These are phyloP conservation scores for Drosophila cyrtoloma DNA, from an alignment of 2,888 invertebrate genomes.

Conservation along the genomic window DNA sequence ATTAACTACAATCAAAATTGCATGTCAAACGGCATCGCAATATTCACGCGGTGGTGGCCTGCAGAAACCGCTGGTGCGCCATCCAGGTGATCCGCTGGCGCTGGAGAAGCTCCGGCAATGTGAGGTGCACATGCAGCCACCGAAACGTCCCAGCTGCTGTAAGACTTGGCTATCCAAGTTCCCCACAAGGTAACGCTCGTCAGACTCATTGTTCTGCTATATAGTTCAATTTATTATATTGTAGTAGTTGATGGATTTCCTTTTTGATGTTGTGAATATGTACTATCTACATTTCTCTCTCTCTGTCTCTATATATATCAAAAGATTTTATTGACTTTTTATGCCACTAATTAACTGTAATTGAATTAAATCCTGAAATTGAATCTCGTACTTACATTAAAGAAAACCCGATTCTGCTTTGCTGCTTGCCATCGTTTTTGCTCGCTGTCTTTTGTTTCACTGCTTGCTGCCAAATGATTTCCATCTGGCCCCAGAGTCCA, in stretches of 20 bases:
- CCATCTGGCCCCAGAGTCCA: constrained; percentile 43
- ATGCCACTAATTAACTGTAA: constrained; percentile 65
- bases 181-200: constrained; percentile 89
- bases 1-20: constrained; percentile 75
- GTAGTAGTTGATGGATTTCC: constrained; percentile 84
- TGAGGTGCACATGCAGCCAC: constrained; percentile 95
- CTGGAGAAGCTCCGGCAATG: constrained; percentile 94
- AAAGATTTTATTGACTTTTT: constrained; percentile 66
- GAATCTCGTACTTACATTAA: constrained; percentile 51
- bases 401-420: constrained; percentile 70
- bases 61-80: constrained; percentile 95
- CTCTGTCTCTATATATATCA: constrained; percentile 61
- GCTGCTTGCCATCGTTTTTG: constrained; percentile 78
- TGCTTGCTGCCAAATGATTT: constrained; percentile 68
- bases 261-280: constrained; percentile 85
- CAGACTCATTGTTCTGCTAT: constrained; percentile 27
- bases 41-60: constrained; percentile 71
- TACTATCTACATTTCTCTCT: constrained; percentile 59
- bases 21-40: constrained; percentile 81
- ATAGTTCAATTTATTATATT: constrained; percentile 62
- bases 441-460: constrained; percentile 72
- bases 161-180: constrained; percentile 97
- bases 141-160: constrained; percentile 94
- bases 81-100: constrained; percentile 91
- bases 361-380: constrained; percentile 52